These are phyloP conservation scores for Menura novaehollandiae DNA, from an alignment of 2,113 vertebrate genomes.

Conservation along the genomic window DNA sequence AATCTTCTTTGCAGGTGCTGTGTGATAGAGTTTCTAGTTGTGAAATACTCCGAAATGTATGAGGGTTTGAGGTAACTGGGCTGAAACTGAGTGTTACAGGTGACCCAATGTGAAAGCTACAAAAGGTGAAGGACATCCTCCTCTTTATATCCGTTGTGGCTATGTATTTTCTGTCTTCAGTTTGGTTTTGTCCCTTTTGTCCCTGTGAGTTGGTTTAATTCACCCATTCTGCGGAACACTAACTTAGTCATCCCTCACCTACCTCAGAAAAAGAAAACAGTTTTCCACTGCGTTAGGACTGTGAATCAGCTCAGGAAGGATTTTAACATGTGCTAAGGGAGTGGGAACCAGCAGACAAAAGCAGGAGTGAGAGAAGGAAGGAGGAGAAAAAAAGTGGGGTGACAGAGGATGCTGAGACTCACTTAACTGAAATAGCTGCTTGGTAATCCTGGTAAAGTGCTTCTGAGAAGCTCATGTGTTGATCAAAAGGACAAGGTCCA, in stretches of 20 bases:
- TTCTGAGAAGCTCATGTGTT: not conserved
- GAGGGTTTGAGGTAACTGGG: fast-evolving
- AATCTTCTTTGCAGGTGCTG: not conserved
- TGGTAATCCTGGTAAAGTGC: not conserved
- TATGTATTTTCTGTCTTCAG: not conserved
- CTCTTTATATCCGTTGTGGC: not conserved
- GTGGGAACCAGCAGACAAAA: not conserved
- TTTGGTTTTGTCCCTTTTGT: not conserved
- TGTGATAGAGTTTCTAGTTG: not conserved
- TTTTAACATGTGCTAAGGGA: not conserved
- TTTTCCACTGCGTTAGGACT: not conserved
- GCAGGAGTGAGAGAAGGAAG: not conserved
- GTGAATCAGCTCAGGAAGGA: not conserved
- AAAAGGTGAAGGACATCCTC: not conserved
- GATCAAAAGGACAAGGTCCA: not conserved
- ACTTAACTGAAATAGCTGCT: not conserved
- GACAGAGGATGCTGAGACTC: not conserved
- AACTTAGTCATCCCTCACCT: not conserved
- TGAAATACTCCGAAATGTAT: not conserved
- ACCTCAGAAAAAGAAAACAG: not conserved
- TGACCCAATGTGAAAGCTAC: not conserved
- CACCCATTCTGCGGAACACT: not conserved
- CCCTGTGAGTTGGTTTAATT: not conserved
- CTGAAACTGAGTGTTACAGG: not conserved
- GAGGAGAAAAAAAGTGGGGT: not conserved